These are phyloP conservation scores for Asbolus verrucosus DNA, from an alignment of 1,140 invertebrate species.

Conservation along the genomic window DNA sequence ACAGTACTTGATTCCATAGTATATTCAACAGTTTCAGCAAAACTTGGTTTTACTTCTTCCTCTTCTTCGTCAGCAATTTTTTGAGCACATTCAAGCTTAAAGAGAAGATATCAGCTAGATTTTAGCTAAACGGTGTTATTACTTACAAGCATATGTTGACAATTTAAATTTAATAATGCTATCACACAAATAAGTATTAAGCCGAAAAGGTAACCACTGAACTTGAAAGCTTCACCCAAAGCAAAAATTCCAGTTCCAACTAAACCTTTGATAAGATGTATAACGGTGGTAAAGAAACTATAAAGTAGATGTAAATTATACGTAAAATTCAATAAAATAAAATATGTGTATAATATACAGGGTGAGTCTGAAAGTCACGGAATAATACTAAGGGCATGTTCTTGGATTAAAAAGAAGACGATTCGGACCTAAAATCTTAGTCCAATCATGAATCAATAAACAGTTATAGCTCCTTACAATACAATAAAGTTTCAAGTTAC, in stretches of 20 bases:
- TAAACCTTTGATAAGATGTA: slow-evolving; percentile 81
- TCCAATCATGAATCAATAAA: too few species aligned
- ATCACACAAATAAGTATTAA: slow-evolving; percentile 75
- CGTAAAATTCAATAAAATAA: too few species aligned
- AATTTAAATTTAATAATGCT: slow-evolving; percentile 78
- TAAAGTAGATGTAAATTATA: too few species aligned
- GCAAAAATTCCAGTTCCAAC: slow-evolving; percentile 82
- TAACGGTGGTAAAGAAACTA: slow-evolving; percentile 78
- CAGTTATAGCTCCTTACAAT: too few species aligned
- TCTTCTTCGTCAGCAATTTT: slow-evolving; percentile 69
- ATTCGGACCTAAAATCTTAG: too few species aligned
- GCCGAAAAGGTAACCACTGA: slow-evolving; percentile 77
- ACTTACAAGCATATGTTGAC: slow-evolving; percentile 77
- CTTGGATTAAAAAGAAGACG: too few species aligned
- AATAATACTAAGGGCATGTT: too few species aligned
- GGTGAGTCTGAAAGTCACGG: too few species aligned
- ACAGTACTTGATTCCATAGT: slow-evolving; percentile 81
- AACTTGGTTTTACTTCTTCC: slow-evolving; percentile 71
- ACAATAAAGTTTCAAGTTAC: too few species aligned
- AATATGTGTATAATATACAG: too few species aligned
- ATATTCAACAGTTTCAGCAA: slow-evolving; percentile 81
- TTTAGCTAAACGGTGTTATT: too few species aligned
- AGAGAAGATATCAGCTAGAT: too few species aligned
- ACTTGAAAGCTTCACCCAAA: slow-evolving; percentile 82
- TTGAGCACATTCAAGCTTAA: slow-evolving; percentile 75